A percentile compares a stretch with the other conserved stretches of the same genome.
Conservation (phyloP, 2,888 invertebrate genomes). For the Leucania comma region DNA sequence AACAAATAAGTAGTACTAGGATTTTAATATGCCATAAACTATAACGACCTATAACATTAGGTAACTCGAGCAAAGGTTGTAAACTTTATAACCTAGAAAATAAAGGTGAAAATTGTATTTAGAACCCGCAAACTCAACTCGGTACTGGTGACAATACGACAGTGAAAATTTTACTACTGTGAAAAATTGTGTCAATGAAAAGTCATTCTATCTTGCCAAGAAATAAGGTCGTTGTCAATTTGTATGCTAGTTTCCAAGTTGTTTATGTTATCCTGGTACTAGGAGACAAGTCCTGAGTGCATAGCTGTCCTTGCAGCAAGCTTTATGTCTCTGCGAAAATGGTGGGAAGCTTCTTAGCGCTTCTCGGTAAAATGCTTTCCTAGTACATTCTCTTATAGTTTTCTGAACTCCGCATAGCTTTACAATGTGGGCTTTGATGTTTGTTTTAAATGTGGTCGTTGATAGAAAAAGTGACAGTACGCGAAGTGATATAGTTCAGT, state of each 20-base stretch:
- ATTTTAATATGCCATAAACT: slow-evolving; percentile 83
- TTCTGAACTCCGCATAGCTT: slow-evolving; percentile 57
- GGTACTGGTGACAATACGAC: slow-evolving; percentile 65
- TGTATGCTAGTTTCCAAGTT: slow-evolving; percentile 35
- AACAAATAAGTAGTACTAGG: slow-evolving; percentile 74
- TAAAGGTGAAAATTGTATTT: slow-evolving; percentile 65
- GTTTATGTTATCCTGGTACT: slow-evolving; percentile 62
- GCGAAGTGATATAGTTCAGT: slow-evolving; percentile 31
- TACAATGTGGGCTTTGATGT: slow-evolving; percentile 65
- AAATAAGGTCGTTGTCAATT: slow-evolving; percentile 69
- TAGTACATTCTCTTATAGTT: slow-evolving; percentile 74
- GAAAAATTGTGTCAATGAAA: slow-evolving; percentile 34
- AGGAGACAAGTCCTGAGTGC: slow-evolving; percentile 81
- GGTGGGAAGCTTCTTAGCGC: slow-evolving; percentile 84
- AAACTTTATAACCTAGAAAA: slow-evolving; percentile 45
- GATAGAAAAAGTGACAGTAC: slow-evolving; percentile 62
- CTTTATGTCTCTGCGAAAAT: slow-evolving; percentile 83
- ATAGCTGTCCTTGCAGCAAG: slow-evolving; percentile 81
- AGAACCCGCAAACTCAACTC: slow-evolving; percentile 59
- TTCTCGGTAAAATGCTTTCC: slow-evolving; percentile 85
- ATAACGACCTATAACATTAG: slow-evolving; percentile 67
- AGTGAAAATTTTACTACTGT: slow-evolving; percentile 29
- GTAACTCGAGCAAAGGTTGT: slow-evolving; percentile 5
- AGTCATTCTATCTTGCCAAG: slow-evolving; percentile 47
- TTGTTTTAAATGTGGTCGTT: slow-evolving; percentile 56